Base-by-base conservation (phyloP, 2,888 invertebrate genomes). In the Julus scandinavius region DNA sequence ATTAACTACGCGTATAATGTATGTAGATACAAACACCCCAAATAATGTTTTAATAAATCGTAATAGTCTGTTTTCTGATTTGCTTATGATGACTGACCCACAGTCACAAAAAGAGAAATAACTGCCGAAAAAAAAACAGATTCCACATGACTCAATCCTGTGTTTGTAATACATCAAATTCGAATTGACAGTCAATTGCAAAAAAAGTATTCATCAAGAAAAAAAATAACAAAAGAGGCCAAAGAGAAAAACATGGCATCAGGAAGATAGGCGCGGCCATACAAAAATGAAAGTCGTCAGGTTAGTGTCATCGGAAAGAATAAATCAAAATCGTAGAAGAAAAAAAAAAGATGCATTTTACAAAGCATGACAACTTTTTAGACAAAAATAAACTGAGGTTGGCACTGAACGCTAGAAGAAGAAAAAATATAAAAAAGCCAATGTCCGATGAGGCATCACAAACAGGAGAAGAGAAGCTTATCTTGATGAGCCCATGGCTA, bases 321-420 rank as follows among this genome's bases (percentile, higher is more conserved):
- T 80, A 80, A 80, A 80, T 80, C 80, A 80, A 80, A 80, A 80
- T 80, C 38, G n/a, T n/a, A n/a, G 80, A 2, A 15, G 11, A 15
- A 38, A 38, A 38, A 80, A 80, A 80, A 54, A 80, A 80, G 20
- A 38, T 38, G 80, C 38, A 80, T 80, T 80, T 80, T 80, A 80
- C 80, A 38, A 80, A 80, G 80, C 80, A 38, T 80, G 80, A 80
- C 80, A 80, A 80, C 80, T 80, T 29, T 80, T 80, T 80, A 80
- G 80, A 80, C 80, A 80, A 80, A 80, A 80, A 80, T 80, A 80
- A 80, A 80, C 80, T 80, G 80, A 13, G 38, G 4, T 38, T 38
- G 38, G 80, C 80, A 3, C 13, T 29, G 7, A 13, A 38, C 29
- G 1, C 9, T 2, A 80, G 38, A 13, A 80, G 1, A 13, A 54